Percentiles rank a stretch among this genome's conserved stretches.
These are phyloP conservation scores for Drosophila maculinotata DNA, from an alignment of 2,888 invertebrate species.

Conservation along the genomic window DNA sequence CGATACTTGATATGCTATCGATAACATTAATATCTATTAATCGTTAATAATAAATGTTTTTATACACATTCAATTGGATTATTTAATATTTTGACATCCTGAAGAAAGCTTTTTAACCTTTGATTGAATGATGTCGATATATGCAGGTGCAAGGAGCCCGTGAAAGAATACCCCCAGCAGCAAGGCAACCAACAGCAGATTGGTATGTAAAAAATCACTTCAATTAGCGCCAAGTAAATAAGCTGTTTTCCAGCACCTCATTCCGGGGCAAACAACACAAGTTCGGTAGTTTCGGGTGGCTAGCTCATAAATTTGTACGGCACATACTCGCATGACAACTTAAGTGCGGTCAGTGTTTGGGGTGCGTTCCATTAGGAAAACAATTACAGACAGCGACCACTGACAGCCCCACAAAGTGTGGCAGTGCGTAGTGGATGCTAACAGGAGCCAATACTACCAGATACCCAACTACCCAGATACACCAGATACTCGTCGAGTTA, in stretches of 20 bases:
- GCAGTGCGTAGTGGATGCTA: constrained; percentile 41
- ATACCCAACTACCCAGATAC: background rate
- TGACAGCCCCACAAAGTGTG: constrained; percentile 64
- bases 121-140: too few species aligned
- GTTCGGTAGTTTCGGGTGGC: constrained; percentile 1
- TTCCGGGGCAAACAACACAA: background rate
- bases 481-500: background rate
- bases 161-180: too few species aligned
- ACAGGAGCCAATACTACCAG: constrained; percentile 9
- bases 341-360: constrained; percentile 77
- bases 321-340: constrained; percentile 73
- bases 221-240: constrained; percentile 6
- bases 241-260: constrained; percentile 8
- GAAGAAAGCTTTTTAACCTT: too few species aligned
- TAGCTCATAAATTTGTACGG: constrained; percentile 63
- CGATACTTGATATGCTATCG: too few species aligned
- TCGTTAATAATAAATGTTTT: too few species aligned
- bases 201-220: background rate
- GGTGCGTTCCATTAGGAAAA: constrained; percentile 74
- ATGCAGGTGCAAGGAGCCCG: too few species aligned
- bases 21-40: too few species aligned
- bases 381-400: constrained; percentile 71
- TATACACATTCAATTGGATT: background rate
- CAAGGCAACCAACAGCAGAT: background rate
- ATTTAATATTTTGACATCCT: too few species aligned